Evolutionary conservation across 1,140 invertebrate genomes (phyloP).

Genomic region (Drosophila parabipectinata): DNA sequence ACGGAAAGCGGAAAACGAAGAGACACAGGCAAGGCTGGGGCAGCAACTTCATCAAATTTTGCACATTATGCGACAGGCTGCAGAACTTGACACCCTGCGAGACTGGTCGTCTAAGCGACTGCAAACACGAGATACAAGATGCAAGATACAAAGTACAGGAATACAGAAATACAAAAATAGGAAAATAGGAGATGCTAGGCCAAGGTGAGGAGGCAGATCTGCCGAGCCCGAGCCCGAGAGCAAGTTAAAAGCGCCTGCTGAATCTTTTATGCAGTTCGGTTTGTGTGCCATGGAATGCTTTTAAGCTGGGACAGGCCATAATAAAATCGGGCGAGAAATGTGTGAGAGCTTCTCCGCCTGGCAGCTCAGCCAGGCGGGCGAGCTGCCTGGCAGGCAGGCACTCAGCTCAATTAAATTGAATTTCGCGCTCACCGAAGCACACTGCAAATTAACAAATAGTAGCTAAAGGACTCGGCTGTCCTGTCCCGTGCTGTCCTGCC

Average conservation of each 20-base stretch:
- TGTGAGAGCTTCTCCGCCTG: constrained; percentile 61
- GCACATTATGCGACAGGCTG: constrained; percentile 76
- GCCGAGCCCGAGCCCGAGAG: constrained; percentile 63
- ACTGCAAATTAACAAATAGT: constrained; percentile 80
- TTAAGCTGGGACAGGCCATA: constrained; percentile 73
- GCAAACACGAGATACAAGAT: constrained; percentile 25
- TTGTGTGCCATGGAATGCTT: constrained; percentile 66
- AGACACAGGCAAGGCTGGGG: neutral
- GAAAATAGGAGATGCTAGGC: constrained; percentile 2
- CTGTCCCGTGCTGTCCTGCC: constrained; percentile 4
- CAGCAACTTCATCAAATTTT: constrained; percentile 76
- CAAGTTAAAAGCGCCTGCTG: constrained; percentile 80
- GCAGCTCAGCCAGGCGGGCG: constrained; percentile 2
- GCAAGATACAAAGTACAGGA: constrained; percentile 30
- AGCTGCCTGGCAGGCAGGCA: constrained; percentile 33
- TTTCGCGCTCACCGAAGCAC: constrained; percentile 81
- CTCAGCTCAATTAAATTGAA: constrained; percentile 83
- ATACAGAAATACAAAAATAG: neutral
- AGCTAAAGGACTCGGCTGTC: constrained; percentile 51
- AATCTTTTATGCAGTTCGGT: constrained; percentile 77
- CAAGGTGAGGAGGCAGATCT: neutral
- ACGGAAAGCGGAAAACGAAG: constrained; percentile 5
- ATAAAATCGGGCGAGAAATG: constrained; percentile 78
- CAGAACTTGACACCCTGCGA: constrained; percentile 72
- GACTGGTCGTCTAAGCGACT: constrained; percentile 34